phyloP scores from a whole-genome alignment of 92 coral and sea anemone species.

The Palythoa grandiflora region DNA sequence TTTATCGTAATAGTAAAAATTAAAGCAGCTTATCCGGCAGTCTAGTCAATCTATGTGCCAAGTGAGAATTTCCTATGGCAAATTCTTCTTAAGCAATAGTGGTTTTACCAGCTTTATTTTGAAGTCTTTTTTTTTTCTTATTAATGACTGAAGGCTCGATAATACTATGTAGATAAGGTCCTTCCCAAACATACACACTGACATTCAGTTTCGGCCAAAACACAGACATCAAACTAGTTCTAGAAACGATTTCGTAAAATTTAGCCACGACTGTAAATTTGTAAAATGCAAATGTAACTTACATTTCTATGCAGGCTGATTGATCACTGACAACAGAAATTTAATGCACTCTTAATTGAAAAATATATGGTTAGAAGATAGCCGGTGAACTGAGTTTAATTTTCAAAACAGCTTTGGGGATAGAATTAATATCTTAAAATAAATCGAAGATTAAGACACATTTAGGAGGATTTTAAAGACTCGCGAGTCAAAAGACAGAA shows the following conservation, averaged over 20 bases:
- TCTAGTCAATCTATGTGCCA: not conserved
- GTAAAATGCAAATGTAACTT: not conserved
- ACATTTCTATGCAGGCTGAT: not conserved
- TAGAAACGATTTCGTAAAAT: not conserved
- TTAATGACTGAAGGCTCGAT: not conserved
- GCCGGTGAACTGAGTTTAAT: not conserved
- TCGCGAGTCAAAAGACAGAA: not conserved
- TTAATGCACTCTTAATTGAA: slow-evolving; percentile 76
- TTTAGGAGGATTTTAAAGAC: not conserved
- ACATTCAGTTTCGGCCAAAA: not conserved
- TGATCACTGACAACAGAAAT: slow-evolving; percentile 4
- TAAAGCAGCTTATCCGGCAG: not conserved
- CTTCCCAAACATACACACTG: not conserved
- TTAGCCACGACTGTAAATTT: not conserved
- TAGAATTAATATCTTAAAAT: not conserved
- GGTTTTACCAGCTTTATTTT: slow-evolving; percentile 3
- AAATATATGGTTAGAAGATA: slow-evolving; percentile 48
- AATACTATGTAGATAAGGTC: slow-evolving; percentile 1
- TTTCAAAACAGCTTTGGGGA: slow-evolving; percentile 14
- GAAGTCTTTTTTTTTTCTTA: not conserved
- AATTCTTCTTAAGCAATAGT: slow-evolving; percentile 12
- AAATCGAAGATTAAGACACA: not conserved
- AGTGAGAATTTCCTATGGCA: not conserved
- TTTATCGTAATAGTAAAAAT: not conserved
- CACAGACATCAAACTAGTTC: not conserved